These are phyloP conservation scores for Oenanthe oenanthe DNA, from an alignment of 2,113 vertebrate species.

Conservation along the genomic window DNA sequence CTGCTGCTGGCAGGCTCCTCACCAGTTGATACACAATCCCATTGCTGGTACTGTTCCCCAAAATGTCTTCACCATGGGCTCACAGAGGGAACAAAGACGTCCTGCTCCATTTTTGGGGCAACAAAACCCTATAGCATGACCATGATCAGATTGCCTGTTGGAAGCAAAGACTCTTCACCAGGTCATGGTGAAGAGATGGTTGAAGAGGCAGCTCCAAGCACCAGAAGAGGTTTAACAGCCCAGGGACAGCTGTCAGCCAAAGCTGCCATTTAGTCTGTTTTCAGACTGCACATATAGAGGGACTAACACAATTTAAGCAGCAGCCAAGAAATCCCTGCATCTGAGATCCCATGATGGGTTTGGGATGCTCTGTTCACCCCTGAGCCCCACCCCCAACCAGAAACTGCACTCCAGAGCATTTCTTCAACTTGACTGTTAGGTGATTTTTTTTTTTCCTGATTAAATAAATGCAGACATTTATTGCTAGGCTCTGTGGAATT, in stretches of 20 bases:
- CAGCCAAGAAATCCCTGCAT: neutral
- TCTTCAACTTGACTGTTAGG: neutral
- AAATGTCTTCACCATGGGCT: neutral
- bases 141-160: fast-evolving
- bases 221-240: neutral
- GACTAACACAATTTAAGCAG: neutral
- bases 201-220: neutral
- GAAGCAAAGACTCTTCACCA: neutral
- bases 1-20: neutral
- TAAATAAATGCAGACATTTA: neutral
- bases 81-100: neutral
- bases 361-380: neutral
- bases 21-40: neutral
- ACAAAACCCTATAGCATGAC: fast-evolving
- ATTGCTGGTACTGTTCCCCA: fast-evolving
- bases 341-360: neutral
- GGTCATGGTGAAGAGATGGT: neutral
- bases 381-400: neutral
- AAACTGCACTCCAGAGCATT: neutral
- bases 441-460: neutral
- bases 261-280: neutral
- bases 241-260: neutral
- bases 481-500: neutral
- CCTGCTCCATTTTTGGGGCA: fast-evolving
- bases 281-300: neutral